Percentiles rank a stretch among this genome's conserved stretches.
These are phyloP conservation scores for Perizoma affinitatum DNA, from an alignment of 2,888 invertebrate species.

Conservation along the genomic window DNA sequence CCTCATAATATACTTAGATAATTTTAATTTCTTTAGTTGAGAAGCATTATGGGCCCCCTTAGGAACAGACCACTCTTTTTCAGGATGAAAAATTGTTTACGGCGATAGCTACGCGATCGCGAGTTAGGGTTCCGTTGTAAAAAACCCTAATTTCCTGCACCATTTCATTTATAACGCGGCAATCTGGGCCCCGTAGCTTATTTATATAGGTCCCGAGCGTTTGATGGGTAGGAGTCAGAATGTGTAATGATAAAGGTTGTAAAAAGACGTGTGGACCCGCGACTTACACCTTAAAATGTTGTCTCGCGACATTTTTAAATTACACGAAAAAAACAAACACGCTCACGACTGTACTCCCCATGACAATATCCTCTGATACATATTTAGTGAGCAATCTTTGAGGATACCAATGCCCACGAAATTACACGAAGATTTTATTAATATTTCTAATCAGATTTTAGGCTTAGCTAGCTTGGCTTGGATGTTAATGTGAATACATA, in stretches of 20 bases:
- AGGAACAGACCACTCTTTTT: constrained; percentile 49
- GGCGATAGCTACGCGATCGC: constrained; percentile 60
- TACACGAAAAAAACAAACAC: too few species aligned
- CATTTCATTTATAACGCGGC: constrained; percentile 82
- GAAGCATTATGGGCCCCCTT: background rate
- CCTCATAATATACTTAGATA: background rate
- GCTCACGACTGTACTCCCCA: too few species aligned
- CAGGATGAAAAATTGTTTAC: constrained; percentile 80
- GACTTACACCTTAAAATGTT: constrained; percentile 31
- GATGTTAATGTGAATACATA: too few species aligned
- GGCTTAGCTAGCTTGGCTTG: too few species aligned
- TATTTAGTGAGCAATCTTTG: too few species aligned
- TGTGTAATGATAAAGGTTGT: constrained; percentile 80
- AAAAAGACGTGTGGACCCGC: constrained; percentile 59
- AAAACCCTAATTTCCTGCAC: constrained; percentile 84
- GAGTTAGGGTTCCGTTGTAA: constrained; percentile 71
- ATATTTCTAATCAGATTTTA: too few species aligned
- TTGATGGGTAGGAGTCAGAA: constrained; percentile 79
- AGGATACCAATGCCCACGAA: too few species aligned
- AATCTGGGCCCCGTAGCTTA: constrained; percentile 79
- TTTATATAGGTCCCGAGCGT: constrained; percentile 77
- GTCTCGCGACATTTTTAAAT: constrained; percentile 2
- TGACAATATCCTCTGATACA: too few species aligned
- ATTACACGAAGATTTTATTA: too few species aligned
- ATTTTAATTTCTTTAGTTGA: background rate